Percentiles rank a stretch among this genome's conserved stretches.
phyloP scores from a whole-genome alignment of 2,888 invertebrate genomes.

The Carcina quercana region DNA sequence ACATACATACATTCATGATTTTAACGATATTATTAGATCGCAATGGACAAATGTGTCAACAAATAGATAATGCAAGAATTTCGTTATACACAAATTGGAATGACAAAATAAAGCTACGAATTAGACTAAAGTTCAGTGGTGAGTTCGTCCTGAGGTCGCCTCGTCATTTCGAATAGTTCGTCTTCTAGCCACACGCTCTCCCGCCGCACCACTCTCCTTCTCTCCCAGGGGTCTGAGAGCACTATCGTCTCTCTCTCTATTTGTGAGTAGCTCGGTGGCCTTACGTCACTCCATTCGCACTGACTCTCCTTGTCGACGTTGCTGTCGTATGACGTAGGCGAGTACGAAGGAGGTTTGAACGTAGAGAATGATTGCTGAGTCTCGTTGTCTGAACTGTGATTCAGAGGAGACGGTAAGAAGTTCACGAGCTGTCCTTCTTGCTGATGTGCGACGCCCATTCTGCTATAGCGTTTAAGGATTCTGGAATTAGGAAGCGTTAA shows the following conservation, averaged over 20 bases:
- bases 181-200: slow-evolving; percentile 83
- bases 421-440: slow-evolving; percentile 86
- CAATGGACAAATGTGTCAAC: too few relatives aligned
- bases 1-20: too few relatives aligned
- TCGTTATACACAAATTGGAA: too few relatives aligned
- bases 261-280: slow-evolving; percentile 68
- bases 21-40: too few relatives aligned
- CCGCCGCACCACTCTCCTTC: slow-evolving; percentile 60
- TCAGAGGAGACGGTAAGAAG: slow-evolving; percentile 79
- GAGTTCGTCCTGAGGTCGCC: slow-evolving; percentile 91
- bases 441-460: slow-evolving; percentile 64
- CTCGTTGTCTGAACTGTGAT: slow-evolving; percentile 56
- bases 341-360: slow-evolving; percentile 67
- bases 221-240: slow-evolving; percentile 65
- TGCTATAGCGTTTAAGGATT: slow-evolving; percentile 79
- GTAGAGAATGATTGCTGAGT: slow-evolving; percentile 66
- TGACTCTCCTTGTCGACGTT: slow-evolving; percentile 60
- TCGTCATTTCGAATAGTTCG: slow-evolving; percentile 87
- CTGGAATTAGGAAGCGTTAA: too few relatives aligned
- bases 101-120: slow-evolving; percentile 7
- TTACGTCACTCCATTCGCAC: slow-evolving; percentile 72
- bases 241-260: slow-evolving; percentile 55
- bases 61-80: too few relatives aligned
- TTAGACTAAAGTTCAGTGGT: slow-evolving; percentile 83
- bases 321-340: slow-evolving; percentile 67